Evolutionary conservation across 2,797 vertebrate species (phyloP).

Genomic region (Neomorphus geoffroyi): DNA sequence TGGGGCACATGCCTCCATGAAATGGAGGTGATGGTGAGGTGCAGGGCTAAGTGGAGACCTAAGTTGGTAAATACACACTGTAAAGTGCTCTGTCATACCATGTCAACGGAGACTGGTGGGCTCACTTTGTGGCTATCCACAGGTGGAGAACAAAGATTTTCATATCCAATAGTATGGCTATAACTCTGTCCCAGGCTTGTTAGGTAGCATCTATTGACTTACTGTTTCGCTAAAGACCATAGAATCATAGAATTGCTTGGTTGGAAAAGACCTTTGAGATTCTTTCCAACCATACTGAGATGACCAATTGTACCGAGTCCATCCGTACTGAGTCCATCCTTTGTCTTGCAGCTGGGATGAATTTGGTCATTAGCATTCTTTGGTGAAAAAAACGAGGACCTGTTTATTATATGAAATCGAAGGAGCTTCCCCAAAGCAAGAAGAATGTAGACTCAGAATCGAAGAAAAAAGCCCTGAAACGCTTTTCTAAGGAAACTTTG

Average conservation of each 20-base stretch:
- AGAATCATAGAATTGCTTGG: no score
- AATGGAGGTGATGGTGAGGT: background rate
- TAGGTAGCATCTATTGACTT: background rate
- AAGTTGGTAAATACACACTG: background rate
- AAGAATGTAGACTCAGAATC: background rate
- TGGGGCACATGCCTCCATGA: background rate
- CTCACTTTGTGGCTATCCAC: background rate
- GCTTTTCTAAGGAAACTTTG: background rate
- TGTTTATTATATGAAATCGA: background rate
- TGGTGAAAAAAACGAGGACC: background rate
- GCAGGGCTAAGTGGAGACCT: background rate
- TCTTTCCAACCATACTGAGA: no score
- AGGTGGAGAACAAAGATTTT: background rate
- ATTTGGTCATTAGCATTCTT: background rate
- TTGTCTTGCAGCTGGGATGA: background rate
- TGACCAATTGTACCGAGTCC: no score
- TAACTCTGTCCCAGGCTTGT: background rate
- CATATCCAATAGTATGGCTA: background rate
- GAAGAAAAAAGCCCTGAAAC: background rate
- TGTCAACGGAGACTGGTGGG: background rate
- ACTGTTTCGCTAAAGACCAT: background rate
- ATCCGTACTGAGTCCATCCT: background rate
- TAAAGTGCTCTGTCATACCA: background rate
- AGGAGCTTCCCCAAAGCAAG: background rate
- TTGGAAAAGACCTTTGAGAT: no score